Conservation (phyloP, 2,113 vertebrate genomes). For the Phylloscopus whistleri region DNA sequence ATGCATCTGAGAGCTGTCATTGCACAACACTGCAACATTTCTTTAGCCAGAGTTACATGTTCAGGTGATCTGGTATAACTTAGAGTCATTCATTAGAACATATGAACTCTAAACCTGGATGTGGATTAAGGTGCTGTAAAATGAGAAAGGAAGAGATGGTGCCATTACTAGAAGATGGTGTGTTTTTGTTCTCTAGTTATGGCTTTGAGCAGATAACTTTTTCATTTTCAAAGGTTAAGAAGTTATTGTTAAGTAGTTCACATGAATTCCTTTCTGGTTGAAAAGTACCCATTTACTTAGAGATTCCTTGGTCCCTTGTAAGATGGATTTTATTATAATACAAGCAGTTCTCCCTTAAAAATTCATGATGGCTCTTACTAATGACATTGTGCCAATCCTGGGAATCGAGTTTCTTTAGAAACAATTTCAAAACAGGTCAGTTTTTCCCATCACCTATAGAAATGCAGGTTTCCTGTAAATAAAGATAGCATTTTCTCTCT, state of each 20-base stretch:
- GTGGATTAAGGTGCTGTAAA: background rate
- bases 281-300: background rate
- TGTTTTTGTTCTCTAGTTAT: background rate
- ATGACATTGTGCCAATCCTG: background rate
- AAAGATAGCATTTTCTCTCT: background rate
- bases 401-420: background rate
- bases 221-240: background rate
- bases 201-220: background rate
- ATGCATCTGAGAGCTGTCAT: background rate
- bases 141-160: background rate
- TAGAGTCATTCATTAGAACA: background rate
- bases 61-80: background rate
- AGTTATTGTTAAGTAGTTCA: background rate
- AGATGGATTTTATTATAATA: background rate
- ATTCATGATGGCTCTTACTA: background rate
- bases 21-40: slow-evolving; percentile 5
- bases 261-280: background rate
- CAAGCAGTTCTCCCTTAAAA: background rate
- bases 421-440: background rate
- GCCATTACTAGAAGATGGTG: background rate
- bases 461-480: background rate
- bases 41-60: background rate
- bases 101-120: background rate
- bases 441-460: background rate
- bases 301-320: background rate